Evolutionary conservation across 2,797 vertebrate genomes (phyloP), one percentile per base, ranked within the genome.

Genomic region (Choloepus didactylus): DNA sequence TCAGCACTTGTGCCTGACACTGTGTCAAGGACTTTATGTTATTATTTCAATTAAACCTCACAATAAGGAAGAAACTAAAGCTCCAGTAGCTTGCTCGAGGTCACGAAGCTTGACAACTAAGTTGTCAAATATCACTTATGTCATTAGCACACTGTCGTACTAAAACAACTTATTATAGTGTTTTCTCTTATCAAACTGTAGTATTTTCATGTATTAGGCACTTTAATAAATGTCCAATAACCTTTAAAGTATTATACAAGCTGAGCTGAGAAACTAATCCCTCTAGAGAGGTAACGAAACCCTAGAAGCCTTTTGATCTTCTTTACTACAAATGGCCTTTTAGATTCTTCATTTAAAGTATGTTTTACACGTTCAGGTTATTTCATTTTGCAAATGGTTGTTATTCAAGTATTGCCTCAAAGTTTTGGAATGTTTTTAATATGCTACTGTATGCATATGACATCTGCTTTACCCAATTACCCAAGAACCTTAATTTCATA

Each of bases 381-480:
- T 77, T 94, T 95, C 91, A 80, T 92, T 93, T 95, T 91, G 91
- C 46, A 93, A 80, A 70, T 93, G 46, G 38, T 84, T 92, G 14
- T 95, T 91, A 94, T 64, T 87, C 18, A 91, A 82, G 66, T 69
- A 73, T 94, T 90, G 15, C 35, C 59, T 89, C 49, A 60, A 81
- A 75, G 18, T 93, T 95, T 85, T 89, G 72, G n/a, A 81, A 87
- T 92, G 15, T 91, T 96, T 96, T 92, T 46, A 85, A 7, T 92
- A 72, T 85, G 49, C 76, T 90, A 72, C n/a, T 56, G 49, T 29
- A 89, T 93, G 35, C 19, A 88, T 94, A 44, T 31, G 31, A 41
- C 77, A 18, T 59, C 29, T 60, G 54, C 51, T 67, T 87, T 96
- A 93, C 12, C 82, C 51, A 89, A 3, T 89, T 77, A 66, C 41